Conservation (phyloP, 2,797 vertebrate genomes). For the Chanos chanos region DNA sequence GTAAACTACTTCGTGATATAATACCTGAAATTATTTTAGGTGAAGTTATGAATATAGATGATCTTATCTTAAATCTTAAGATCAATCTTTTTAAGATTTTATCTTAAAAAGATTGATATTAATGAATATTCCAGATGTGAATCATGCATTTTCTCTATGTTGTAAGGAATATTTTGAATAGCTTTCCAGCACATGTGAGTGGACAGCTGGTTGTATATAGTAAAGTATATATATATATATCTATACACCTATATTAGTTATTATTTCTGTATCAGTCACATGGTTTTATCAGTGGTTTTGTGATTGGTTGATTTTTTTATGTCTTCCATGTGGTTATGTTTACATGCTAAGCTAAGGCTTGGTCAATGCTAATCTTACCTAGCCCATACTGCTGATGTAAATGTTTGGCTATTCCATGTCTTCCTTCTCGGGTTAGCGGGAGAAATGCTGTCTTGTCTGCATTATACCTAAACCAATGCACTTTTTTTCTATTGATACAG, state of each 20-base stretch:
- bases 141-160: too few relatives aligned
- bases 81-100: too few relatives aligned
- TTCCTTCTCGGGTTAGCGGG: conserved; percentile 20
- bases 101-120: too few relatives aligned
- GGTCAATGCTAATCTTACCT: conserved; percentile 19
- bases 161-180: too few relatives aligned
- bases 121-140: too few relatives aligned
- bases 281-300: conserved; percentile 12
- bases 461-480: background rate
- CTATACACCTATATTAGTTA: background rate
- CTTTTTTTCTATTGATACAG: background rate
- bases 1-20: conserved; percentile 19
- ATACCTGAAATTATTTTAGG: conserved; percentile 15
- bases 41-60: background rate
- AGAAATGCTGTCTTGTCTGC: background rate
- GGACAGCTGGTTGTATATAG: background rate
- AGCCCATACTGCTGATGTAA: conserved; percentile 27
- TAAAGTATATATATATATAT: background rate
- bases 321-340: conserved; percentile 38
- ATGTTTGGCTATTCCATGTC: conserved; percentile 2
- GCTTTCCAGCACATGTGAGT: conserved; percentile 13
- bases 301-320: conserved; percentile 22
- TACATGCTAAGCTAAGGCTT: conserved; percentile 33
- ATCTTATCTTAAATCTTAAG: too few relatives aligned
- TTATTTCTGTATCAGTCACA: conserved; percentile 11